Base-by-base conservation (phyloP, 2,888 invertebrate species). In the Morpho achilles region DNA sequence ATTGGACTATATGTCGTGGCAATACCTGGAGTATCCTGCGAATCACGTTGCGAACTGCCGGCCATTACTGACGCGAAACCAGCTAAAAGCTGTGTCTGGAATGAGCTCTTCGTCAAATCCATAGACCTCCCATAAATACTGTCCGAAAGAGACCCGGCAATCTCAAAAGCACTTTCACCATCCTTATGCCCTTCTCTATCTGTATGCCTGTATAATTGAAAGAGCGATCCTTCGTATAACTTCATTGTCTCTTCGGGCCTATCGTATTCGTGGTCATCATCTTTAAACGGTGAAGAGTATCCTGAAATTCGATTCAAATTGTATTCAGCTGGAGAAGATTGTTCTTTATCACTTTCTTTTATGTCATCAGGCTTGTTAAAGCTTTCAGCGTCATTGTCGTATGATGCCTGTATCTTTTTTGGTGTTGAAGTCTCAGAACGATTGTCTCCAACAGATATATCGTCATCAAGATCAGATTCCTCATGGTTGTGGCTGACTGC, bases 41-140 rank as follows among this genome's bases (percentile, higher is more conserved):
- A 55, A 7, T 87, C 87, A 40, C 87, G 76, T 60, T 85, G 89
- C 16, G 86, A 75, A 39, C 67, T 82, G 2, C 87, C 85, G 45
- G 88, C 87, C 59, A 90, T 90, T 1, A 86, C 88, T 0, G 89
- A 84, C 0, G 88, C 83, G 59, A 90, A 87, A 0, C 88, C 87
- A 42, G 87, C 91, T 53, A 91, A 64, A 48, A 91, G 62, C 61
- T 90, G 90, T 0, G 86, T 83, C 66, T 88, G 90, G 57, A 91
- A 86, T 0, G 89, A 79, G 41, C 69, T 79, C 70, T 89, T 90
- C 5, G 86, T 77, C 54, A 91, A 64, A 64, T 91, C 86, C 84
- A 90, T 84, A 16, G 88, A 84, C 51, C 89, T 72, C 0, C 84
- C 84, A 56, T 89, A 90, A 42, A 91, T 79, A 64, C 80, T 81